Percentiles rank a stretch among this genome's conserved stretches.
phyloP scores from a whole-genome alignment of 2,888 invertebrate species.

The Cynaeus angustus region DNA sequence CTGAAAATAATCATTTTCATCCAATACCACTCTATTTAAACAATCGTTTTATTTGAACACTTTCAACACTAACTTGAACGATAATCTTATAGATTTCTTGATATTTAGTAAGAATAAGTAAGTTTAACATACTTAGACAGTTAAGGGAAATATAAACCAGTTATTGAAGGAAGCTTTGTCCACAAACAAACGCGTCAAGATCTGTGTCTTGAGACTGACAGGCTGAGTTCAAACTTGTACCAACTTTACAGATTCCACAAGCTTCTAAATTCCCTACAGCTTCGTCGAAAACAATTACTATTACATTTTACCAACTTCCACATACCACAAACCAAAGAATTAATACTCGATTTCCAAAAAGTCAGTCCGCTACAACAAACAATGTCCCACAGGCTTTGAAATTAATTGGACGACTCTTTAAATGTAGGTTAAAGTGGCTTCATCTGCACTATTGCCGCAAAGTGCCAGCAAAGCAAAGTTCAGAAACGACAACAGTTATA shows the following conservation, averaged over 20 bases:
- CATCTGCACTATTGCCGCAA: constrained; percentile 48
- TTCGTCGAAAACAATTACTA: constrained; percentile 46
- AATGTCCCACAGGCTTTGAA: constrained; percentile 5
- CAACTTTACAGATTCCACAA: constrained; percentile 47
- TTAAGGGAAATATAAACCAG: constrained; percentile 46
- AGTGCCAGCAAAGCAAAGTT: constrained; percentile 49
- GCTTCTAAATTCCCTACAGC: constrained; percentile 44
- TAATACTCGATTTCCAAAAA: neutral
- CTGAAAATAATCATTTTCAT: constrained; percentile 34
- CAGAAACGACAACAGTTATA: constrained; percentile 50
- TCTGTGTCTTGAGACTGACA: constrained; percentile 48
- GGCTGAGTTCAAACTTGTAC: constrained; percentile 44
- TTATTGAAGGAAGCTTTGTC: constrained; percentile 48
- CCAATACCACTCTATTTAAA: constrained; percentile 29
- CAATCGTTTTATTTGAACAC: constrained; percentile 17
- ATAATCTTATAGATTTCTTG: constrained; percentile 42
- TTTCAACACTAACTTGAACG: constrained; percentile 7
- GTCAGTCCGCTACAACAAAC: neutral
- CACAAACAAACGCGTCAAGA: constrained; percentile 48
- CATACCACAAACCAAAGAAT: constrained; percentile 26
- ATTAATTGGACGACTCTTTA: constrained; percentile 34
- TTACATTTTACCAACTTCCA: constrained; percentile 43
- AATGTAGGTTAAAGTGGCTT: constrained; percentile 46
- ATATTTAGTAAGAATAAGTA: constrained; percentile 50
- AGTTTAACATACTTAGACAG: constrained; percentile 49